Conservation (phyloP, 2,888 invertebrate genomes). For the Philhelius pedissequus region DNA sequence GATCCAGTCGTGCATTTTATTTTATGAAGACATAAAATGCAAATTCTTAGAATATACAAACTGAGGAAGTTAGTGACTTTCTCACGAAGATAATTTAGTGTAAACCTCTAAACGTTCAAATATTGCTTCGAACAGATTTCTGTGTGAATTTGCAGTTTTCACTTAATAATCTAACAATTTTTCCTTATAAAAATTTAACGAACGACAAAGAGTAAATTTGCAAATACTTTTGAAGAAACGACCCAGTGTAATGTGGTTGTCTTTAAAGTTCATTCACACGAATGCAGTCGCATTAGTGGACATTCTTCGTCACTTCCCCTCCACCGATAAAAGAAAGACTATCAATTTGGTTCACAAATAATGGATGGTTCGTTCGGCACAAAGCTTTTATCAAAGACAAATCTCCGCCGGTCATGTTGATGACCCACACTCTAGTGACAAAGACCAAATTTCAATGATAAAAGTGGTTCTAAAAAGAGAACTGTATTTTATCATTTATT, state of each 20-base stretch:
- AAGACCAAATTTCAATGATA: slow-evolving; percentile 16
- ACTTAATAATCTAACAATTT: too few relatives aligned
- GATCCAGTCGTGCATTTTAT: too few relatives aligned
- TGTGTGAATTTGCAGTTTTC: too few relatives aligned
- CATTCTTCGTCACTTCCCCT: neutral
- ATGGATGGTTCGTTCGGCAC: slow-evolving; percentile 3
- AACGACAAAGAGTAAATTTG: neutral
- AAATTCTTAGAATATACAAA: too few relatives aligned
- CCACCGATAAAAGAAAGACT: neutral
- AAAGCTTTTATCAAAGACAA: neutral
- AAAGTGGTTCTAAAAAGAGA: slow-evolving; percentile 18
- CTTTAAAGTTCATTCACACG: slow-evolving; percentile 45
- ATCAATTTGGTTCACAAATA: slow-evolving; percentile 28
- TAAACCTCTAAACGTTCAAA: too few relatives aligned
- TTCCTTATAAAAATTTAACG: too few relatives aligned
- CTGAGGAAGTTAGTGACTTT: too few relatives aligned
- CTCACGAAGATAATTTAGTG: too few relatives aligned
- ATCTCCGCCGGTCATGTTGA: slow-evolving; percentile 30
- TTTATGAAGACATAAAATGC: too few relatives aligned
- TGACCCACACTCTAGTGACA: slow-evolving; percentile 27
- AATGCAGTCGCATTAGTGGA: neutral
- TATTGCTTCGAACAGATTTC: too few relatives aligned
- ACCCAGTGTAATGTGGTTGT: neutral
- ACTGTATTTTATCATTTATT: slow-evolving; percentile 5
- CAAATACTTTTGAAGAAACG: neutral